A percentile compares a stretch with the other conserved stretches of the same genome.
Evolutionary conservation across 2,888 invertebrate genomes (phyloP).

Genomic region (Nemurella pictetii): DNA sequence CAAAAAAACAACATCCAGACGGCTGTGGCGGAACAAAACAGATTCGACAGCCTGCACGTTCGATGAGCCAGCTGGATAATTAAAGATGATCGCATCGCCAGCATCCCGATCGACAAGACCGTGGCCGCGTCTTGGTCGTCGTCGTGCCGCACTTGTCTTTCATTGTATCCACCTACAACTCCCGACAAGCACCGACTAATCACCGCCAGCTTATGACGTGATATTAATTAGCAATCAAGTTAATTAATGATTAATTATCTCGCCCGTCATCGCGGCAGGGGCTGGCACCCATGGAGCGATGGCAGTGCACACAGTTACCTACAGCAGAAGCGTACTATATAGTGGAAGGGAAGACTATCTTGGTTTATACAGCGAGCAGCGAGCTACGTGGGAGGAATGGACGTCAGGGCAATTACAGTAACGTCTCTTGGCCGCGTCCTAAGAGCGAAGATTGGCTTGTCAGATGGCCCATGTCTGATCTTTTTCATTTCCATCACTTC

Average conservation of each 20-base stretch:
- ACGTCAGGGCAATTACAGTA: conserved; percentile 22
- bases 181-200: neutral
- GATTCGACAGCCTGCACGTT: neutral
- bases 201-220: neutral
- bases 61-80: too few relatives aligned
- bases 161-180: neutral
- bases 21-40: neutral
- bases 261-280: neutral
- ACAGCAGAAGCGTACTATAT: neutral
- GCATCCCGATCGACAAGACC: neutral
- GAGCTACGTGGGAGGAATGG: neutral
- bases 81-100: too few relatives aligned
- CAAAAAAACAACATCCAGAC: too few relatives aligned
- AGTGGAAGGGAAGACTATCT: neutral
- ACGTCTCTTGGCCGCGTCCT: too few relatives aligned
- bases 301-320: neutral
- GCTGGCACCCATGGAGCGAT: neutral
- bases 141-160: neutral
- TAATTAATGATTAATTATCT: conserved; percentile 24
- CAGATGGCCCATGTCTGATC: conserved; percentile 11
- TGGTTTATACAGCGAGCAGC: too few relatives aligned
- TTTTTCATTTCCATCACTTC: neutral
- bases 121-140: neutral
- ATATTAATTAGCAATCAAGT: conserved; percentile 26
- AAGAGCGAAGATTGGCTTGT: conserved; percentile 28